Evolutionary conservation across 2,888 invertebrate species (phyloP).

Genomic region (Eumerus sabulonum): DNA sequence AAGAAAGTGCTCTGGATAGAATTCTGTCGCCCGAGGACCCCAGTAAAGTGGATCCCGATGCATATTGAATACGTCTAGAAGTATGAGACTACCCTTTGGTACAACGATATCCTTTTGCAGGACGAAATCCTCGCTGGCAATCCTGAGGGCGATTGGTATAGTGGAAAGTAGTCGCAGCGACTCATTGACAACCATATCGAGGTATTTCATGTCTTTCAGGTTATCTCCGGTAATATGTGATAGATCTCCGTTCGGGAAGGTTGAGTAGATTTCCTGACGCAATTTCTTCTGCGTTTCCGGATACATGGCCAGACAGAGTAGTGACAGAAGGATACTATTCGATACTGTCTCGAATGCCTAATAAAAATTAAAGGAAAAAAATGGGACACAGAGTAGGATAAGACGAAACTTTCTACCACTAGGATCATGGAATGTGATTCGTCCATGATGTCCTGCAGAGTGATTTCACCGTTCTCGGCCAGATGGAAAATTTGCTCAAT

Average conservation of each 20-base stretch:
- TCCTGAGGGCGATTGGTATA: constrained; percentile 76
- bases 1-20: constrained; percentile 75
- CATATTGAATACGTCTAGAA: constrained; percentile 76
- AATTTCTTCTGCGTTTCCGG: constrained; percentile 73
- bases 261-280: constrained; percentile 73
- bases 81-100: constrained; percentile 75
- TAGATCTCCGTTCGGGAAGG: constrained; percentile 70
- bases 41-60: constrained; percentile 75
- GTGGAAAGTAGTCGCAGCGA: constrained; percentile 76
- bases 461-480: constrained; percentile 75
- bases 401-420: constrained; percentile 71
- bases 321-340: constrained; percentile 74
- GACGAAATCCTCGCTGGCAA: constrained; percentile 75
- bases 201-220: constrained; percentile 74
- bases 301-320: constrained; percentile 75
- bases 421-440: constrained; percentile 77
- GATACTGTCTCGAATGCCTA: constrained; percentile 77
- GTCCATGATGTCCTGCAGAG: constrained; percentile 75
- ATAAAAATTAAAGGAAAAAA: constrained; percentile 8
- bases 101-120: constrained; percentile 71
- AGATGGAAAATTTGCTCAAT: constrained; percentile 77
- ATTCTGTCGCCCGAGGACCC: constrained; percentile 75
- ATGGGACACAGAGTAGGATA: too few species aligned
- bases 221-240: constrained; percentile 72
- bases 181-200: constrained; percentile 77